Evolutionary conservation across 2,888 invertebrate species (phyloP), one percentile per base, ranked within the genome.

Genomic region (Fragum fragum): DNA sequence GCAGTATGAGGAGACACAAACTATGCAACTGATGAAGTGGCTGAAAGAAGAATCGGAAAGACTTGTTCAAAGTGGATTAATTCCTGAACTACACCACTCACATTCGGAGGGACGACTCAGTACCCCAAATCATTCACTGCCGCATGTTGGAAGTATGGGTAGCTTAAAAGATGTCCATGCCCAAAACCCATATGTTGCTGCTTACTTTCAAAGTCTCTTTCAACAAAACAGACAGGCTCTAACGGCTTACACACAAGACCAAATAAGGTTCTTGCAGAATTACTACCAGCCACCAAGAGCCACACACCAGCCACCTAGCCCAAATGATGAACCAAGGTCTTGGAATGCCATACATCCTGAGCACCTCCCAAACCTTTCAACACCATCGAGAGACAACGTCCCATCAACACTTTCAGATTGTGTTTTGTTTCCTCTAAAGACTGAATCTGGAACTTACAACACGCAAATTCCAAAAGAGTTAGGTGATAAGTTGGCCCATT

Each of bases 1-100:
- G n/a, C 2, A 26, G 23, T 16, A 39, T 21, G 71, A 85, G 32
- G 81, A 85, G 57, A 59, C 63, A 18, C 39, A 69, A 39, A 81
- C 81, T 23, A 53, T 36, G 21, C 70, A 74, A 39, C 21, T 52
- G 16, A 14, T 59, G 55, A 55, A 79, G 11, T 71, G 18, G 63
- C 9, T 55, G 36, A 71, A 55, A 55, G 71, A 71, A 16, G 55
- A 53, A 16, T 32, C 71, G 32, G 32, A 52, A 11, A 52, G 53
- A n/a, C 32, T 26, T 28, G 3, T 28, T 28, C 28, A 70, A 28
- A 32, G 23, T n/a, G 55, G 53, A n/a, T 21, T 71, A 18, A 53
- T 71, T 53, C 26, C 52, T 23, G 36, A 21, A 23, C 53, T 66
- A 11, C 66, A 66, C 3, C 66, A 66, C 26, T 66, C 66, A 23